phyloP scores from a whole-genome alignment of 1,140 invertebrate genomes.

The Sarcophaga peregrina region DNA sequence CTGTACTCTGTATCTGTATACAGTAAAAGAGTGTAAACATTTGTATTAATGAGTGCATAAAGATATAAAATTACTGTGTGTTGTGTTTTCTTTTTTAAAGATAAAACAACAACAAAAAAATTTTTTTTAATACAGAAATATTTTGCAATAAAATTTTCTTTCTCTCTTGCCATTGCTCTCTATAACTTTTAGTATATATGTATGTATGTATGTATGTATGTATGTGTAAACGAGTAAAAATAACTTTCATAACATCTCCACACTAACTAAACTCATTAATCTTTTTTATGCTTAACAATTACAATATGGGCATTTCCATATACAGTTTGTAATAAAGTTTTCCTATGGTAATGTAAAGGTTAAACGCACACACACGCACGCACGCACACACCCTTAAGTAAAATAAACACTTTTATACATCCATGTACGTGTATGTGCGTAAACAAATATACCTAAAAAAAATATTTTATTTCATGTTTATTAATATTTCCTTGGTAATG shows the following conservation, averaged over 20 bases:
- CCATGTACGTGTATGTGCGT: neutral
- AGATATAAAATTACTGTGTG: too few species aligned
- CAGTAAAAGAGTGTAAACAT: neutral
- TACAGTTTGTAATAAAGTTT: neutral
- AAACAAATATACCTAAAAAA: neutral
- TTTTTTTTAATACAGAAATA: too few species aligned
- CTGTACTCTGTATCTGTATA: neutral
- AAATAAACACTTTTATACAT: neutral
- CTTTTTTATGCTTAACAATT: neutral
- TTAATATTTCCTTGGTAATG: constrained; percentile 26
- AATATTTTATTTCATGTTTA: constrained; percentile 29
- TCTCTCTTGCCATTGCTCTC: too few species aligned
- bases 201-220: too few species aligned
- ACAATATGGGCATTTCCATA: constrained; percentile 36
- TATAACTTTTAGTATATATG: too few species aligned
- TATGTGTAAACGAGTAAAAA: too few species aligned
- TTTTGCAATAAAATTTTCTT: too few species aligned
- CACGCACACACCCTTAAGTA: neutral
- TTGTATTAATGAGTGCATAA: neutral
- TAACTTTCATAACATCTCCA: neutral
- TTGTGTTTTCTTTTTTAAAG: too few species aligned
- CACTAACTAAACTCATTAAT: constrained; percentile 34
- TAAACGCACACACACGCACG: neutral
- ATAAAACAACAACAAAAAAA: too few species aligned
- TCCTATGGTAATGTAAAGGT: neutral